Base-by-base conservation (phyloP, 2,888 invertebrate species). In the Rhagonycha lutea region DNA sequence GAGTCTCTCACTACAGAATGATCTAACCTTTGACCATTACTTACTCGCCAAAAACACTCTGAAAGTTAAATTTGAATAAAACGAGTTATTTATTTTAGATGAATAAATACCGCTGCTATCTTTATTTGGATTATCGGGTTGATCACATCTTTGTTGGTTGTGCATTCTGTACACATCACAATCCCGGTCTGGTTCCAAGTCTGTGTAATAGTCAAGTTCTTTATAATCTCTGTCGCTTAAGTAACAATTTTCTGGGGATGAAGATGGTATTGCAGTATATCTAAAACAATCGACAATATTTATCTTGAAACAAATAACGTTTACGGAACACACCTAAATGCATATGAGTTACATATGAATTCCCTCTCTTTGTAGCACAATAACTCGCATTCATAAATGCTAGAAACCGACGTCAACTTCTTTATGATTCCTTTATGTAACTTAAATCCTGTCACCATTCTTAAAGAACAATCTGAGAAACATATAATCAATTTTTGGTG, bases 21-120 rank as follows among this genome's bases (percentile, higher is more conserved):
- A 12, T 91, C 91, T 73, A 96, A 91, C 2, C 93, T 90, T 1
- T 93, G 91, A 0, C 93, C 94, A 69, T 94, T 94, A 10, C 94
- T 90, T 0, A 95, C 94, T 80, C 95, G 91, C 91, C 94, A 94
- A 86, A 96, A 96, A 83, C 96, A 96, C 86, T 96, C 96, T 95
- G 85, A 47, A 85, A 85, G 8, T 47, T 26, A 61, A 73, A 72
- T 29, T 29, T 65, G 12, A 18, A 28, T 71, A 28, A n/a, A 61
- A 18, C 0, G 5, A 65, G 14, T 28, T 23, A 23, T 23, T 32
- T 47, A 70, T 14, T 60, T 4, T 10, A n/a, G 69, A 12, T 1
- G 18, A n/a, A 11, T n/a, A 68, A 4, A 61, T 68, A 83, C 89
- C 90, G 75, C 88, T 88, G 68, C 85, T 83, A 71, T 89, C 86